phyloP scores from a whole-genome alignment of 2,888 invertebrate genomes.

The Dorcus parallelipipedus region DNA sequence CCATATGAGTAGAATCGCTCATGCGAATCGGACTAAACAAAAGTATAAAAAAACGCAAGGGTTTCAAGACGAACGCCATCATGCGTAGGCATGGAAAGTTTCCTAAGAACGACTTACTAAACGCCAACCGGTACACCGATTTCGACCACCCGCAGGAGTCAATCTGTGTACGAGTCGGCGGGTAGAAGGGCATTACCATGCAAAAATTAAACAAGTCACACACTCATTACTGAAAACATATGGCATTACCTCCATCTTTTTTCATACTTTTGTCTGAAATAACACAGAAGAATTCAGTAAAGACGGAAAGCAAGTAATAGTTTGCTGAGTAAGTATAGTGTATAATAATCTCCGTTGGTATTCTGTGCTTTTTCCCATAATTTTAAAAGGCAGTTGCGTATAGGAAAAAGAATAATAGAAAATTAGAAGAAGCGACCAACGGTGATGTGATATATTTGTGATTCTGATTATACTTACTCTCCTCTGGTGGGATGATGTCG shows the following conservation, averaged over 20 bases:
- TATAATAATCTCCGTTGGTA: too few relatives aligned
- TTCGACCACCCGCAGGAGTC: too few relatives aligned
- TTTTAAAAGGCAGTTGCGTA: not conserved
- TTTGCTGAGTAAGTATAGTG: too few relatives aligned
- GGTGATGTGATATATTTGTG: not conserved
- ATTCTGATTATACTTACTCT: slow-evolving; percentile 58
- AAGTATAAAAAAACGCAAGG: not conserved
- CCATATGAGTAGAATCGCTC: not conserved
- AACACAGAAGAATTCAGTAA: slow-evolving; percentile 12
- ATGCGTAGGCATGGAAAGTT: too few relatives aligned
- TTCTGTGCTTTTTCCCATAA: too few relatives aligned
- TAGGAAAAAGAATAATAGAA: not conserved
- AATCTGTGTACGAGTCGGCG: too few relatives aligned
- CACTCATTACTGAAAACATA: not conserved
- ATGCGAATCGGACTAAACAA: not conserved
- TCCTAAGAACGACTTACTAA: too few relatives aligned
- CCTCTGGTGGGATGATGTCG: slow-evolving; percentile 76
- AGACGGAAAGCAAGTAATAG: too few relatives aligned
- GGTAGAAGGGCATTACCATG: not conserved
- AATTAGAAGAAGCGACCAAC: not conserved
- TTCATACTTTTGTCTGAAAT: slow-evolving; percentile 73
- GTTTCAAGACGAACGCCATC: too few relatives aligned
- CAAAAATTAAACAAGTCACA: not conserved
- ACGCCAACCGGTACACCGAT: too few relatives aligned
- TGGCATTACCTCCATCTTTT: slow-evolving; percentile 69